Conservation (phyloP, 2,888 invertebrate species). For the Brachypalpus laphriformis region DNA sequence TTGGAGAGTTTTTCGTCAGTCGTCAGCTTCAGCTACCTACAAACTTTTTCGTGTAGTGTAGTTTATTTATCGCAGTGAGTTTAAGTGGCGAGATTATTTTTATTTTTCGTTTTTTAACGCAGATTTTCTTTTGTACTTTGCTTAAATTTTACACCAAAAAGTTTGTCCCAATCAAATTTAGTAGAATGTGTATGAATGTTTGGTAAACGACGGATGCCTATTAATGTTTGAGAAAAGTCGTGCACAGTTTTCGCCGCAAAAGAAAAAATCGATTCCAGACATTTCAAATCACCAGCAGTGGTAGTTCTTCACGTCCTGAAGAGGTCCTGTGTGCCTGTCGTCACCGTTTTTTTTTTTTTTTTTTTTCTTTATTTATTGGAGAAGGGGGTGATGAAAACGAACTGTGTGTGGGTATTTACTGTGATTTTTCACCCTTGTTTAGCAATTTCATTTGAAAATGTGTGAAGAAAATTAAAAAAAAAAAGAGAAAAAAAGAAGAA, state of each 20-base stretch:
- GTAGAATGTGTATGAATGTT: not conserved
- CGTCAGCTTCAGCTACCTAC: slow-evolving; percentile 54
- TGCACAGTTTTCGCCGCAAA: slow-evolving; percentile 61
- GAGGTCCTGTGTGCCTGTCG: slow-evolving; percentile 67
- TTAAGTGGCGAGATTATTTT: slow-evolving; percentile 52
- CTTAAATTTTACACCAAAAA: slow-evolving; percentile 18
- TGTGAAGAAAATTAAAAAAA: slow-evolving; percentile 41
- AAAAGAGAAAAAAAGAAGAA: not conserved
- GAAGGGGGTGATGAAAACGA: slow-evolving; percentile 44
- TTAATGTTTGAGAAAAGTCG: slow-evolving; percentile 41
- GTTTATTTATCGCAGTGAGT: slow-evolving; percentile 63
- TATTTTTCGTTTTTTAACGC: slow-evolving; percentile 53
- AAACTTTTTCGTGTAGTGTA: slow-evolving; percentile 66
- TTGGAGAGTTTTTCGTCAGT: slow-evolving; percentile 45
- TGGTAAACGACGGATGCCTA: slow-evolving; percentile 9
- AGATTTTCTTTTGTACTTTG: slow-evolving; percentile 44
- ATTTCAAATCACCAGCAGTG: slow-evolving; percentile 65
- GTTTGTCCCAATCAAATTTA: not conserved
- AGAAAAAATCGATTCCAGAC: slow-evolving; percentile 74
- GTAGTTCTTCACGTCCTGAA: slow-evolving; percentile 56
- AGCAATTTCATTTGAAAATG: slow-evolving; percentile 18
- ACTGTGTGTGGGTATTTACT: slow-evolving; percentile 66
- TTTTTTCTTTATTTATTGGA: slow-evolving; percentile 13
- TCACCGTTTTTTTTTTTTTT: slow-evolving; percentile 41
- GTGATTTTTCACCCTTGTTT: slow-evolving; percentile 54